phyloP scores from a whole-genome alignment of 2,888 invertebrate species.

The Schizotus pectinicornis region DNA sequence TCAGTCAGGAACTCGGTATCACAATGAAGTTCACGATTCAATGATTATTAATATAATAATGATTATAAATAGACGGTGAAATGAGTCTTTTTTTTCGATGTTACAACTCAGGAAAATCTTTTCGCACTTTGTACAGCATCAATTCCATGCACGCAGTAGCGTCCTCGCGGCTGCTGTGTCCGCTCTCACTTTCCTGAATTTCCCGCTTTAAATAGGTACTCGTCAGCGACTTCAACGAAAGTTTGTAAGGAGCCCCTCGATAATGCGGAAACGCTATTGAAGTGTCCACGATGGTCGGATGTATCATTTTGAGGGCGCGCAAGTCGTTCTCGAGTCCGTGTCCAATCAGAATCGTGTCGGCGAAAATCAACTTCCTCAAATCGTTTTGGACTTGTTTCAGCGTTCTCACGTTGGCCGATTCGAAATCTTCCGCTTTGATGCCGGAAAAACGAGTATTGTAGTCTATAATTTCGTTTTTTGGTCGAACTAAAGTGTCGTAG shows the following conservation, averaged over 20 bases:
- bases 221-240: conserved; percentile 81
- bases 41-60: too few relatives aligned
- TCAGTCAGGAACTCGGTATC: too few relatives aligned
- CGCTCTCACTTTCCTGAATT: conserved; percentile 77
- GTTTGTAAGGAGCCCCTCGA: conserved; percentile 80
- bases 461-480: conserved; percentile 84
- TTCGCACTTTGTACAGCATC: conserved; percentile 77
- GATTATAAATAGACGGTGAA: too few relatives aligned
- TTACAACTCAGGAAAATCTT: conserved; percentile 54
- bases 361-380: conserved; percentile 77
- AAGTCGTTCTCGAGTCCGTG: conserved; percentile 96
- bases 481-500: conserved; percentile 85
- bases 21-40: too few relatives aligned
- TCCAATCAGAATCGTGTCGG: conserved; percentile 90
- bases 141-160: conserved; percentile 89
- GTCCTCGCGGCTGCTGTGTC: conserved; percentile 95
- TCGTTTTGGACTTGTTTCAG: conserved; percentile 85
- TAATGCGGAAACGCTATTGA: conserved; percentile 86
- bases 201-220: conserved; percentile 75
- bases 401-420: conserved; percentile 65
- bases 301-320: conserved; percentile 82
- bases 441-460: conserved; percentile 97
- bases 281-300: conserved; percentile 87
- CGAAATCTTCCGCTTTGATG: conserved; percentile 72
- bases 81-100: too few relatives aligned